phyloP scores from a whole-genome alignment of 2,797 vertebrate species.

The Phrynocephalus guinanensis region DNA sequence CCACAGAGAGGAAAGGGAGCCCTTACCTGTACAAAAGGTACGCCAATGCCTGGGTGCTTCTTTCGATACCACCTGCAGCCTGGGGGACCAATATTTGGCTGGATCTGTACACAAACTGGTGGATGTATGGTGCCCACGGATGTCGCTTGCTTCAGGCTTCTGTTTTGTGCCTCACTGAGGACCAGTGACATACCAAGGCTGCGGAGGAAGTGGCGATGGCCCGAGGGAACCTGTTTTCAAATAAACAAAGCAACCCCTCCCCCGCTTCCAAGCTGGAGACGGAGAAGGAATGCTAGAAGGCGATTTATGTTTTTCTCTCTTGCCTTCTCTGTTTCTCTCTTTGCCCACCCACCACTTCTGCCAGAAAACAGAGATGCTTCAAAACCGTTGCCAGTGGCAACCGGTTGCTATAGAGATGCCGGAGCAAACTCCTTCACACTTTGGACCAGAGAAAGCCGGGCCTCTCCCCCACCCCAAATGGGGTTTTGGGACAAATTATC shows the following conservation, averaged over 20 bases:
- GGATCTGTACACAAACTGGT: neutral
- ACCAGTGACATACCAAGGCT: neutral
- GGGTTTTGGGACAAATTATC: neutral
- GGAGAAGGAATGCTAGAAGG: neutral
- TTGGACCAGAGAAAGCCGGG: neutral
- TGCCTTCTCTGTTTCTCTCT: neutral
- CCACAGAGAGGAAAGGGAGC: neutral
- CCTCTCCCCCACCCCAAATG: too few relatives aligned
- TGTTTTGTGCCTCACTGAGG: neutral
- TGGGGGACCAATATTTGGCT: neutral
- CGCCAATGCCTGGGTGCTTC: neutral
- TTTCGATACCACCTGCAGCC: neutral
- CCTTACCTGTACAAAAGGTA: conserved; percentile 2
- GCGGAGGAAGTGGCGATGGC: accelerated
- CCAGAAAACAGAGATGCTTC: conserved; percentile 27
- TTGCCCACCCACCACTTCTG: neutral
- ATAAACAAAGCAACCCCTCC: conserved; percentile 32
- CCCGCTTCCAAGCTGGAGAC: accelerated
- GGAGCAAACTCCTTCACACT: neutral
- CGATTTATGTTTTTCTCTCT: neutral
- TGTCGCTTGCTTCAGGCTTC: too few relatives aligned
- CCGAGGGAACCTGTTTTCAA: accelerated
- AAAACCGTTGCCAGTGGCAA: conserved; percentile 44
- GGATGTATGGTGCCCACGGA: neutral
- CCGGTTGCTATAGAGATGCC: conserved; percentile 49